These are phyloP conservation scores for Buteo buteo DNA, from an alignment of 2,113 vertebrate genomes.

Conservation along the genomic window DNA sequence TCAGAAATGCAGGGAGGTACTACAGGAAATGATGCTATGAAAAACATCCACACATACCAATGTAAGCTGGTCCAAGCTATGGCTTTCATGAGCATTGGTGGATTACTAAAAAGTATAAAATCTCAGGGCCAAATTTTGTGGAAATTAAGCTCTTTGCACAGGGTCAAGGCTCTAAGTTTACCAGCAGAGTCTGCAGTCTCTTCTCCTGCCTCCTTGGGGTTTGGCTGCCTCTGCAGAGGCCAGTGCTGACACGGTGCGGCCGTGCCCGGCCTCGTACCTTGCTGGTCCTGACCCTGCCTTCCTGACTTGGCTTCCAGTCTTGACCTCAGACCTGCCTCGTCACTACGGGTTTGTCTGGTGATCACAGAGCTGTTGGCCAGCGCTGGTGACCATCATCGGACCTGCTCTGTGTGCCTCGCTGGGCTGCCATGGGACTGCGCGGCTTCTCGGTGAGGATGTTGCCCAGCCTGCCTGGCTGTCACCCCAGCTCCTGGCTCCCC, in stretches of 20 bases:
- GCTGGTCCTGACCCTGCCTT: not conserved
- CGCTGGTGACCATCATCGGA: not conserved
- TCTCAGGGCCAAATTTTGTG: not conserved
- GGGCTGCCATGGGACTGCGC: accelerated
- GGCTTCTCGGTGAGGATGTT: accelerated
- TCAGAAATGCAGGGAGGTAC: not conserved
- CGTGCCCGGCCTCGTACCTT: not conserved
- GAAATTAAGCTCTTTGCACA: not conserved
- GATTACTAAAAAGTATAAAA: not conserved
- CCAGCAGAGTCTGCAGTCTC: not conserved
- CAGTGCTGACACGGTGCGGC: not conserved
- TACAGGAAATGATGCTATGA: not conserved
- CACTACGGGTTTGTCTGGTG: not conserved
- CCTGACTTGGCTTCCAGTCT: not conserved
- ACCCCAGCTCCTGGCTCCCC: not conserved
- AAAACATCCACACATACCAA: not conserved
- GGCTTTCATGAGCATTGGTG: not conserved
- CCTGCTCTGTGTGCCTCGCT: not conserved
- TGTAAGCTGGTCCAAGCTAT: not conserved
- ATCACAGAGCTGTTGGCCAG: not conserved
- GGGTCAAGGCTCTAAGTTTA: not conserved
- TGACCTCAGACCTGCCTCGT: not conserved
- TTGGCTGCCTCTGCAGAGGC: not conserved
- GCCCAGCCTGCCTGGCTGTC: not conserved
- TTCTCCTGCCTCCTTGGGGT: not conserved